Evolutionary conservation across 2,888 invertebrate species (phyloP).

Genomic region (Agrypnus murinus): DNA sequence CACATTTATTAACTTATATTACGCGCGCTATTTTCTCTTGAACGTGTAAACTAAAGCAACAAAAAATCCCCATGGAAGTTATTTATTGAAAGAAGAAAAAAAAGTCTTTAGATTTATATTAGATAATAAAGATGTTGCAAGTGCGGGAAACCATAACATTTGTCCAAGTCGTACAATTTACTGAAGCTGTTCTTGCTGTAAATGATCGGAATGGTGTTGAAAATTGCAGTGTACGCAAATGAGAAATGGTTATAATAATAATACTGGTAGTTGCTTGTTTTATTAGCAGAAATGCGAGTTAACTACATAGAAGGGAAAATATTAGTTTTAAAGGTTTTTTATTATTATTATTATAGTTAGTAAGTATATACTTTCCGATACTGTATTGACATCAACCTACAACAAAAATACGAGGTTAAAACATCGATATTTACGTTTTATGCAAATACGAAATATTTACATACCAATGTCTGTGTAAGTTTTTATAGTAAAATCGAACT

Average conservation of each 20-base stretch:
- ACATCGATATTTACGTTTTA: slow-evolving; percentile 39
- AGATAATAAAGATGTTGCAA: slow-evolving; percentile 36
- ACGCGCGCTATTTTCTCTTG: no score
- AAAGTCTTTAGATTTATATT: slow-evolving; percentile 33
- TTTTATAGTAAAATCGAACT: slow-evolving; percentile 24
- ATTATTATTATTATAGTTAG: no score
- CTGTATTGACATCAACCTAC: no score
- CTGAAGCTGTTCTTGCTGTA: slow-evolving; percentile 17
- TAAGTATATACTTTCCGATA: no score
- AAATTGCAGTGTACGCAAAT: slow-evolving; percentile 22
- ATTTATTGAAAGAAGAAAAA: neutral
- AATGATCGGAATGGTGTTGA: slow-evolving; percentile 25
- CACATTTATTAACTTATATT: no score
- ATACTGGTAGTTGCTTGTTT: slow-evolving; percentile 19
- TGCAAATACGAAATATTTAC: slow-evolving; percentile 42
- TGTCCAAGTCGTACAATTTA: slow-evolving; percentile 36
- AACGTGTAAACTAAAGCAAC: no score
- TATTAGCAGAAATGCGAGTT: slow-evolving; percentile 11
- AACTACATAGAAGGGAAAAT: neutral
- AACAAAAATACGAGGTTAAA: slow-evolving; percentile 33
- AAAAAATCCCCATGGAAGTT: no score
- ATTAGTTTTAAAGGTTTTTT: no score
- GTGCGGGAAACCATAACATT: slow-evolving; percentile 39
- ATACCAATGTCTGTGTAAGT: slow-evolving; percentile 25
- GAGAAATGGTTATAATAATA: slow-evolving; percentile 28